Evolutionary conservation across 2,797 vertebrate species (phyloP).

Genomic region (Cirrhinus mrigala): DNA sequence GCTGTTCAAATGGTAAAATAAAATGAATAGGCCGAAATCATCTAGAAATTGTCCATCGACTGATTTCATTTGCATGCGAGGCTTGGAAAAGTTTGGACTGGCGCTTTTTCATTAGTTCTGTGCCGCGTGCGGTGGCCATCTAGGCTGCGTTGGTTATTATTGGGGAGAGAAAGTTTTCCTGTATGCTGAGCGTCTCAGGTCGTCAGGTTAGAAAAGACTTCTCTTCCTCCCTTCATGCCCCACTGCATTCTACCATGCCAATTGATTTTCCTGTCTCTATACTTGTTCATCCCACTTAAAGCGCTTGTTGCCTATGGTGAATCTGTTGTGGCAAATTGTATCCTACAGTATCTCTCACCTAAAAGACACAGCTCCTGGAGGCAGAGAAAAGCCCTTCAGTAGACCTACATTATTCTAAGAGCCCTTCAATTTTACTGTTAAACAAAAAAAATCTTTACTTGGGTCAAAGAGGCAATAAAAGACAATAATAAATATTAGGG

Average conservation of each 20-base stretch:
- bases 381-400: constrained; percentile 35
- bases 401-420: constrained; percentile 47
- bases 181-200: constrained; percentile 39
- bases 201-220: constrained; percentile 54
- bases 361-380: constrained; percentile 46
- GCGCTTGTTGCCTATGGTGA: constrained; percentile 59
- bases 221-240: constrained; percentile 52
- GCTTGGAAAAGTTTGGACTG: not conserved
- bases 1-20: not conserved
- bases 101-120: not conserved
- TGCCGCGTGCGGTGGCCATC: not conserved
- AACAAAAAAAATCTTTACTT: constrained; percentile 40
- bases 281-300: constrained; percentile 63
- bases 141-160: not conserved
- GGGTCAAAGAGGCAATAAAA: constrained; percentile 42
- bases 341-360: constrained; percentile 55
- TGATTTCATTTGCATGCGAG: constrained; percentile 18
- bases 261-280: constrained; percentile 68
- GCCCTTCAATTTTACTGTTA: constrained; percentile 38
- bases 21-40: not conserved
- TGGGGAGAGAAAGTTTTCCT: constrained; percentile 31
- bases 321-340: constrained; percentile 63
- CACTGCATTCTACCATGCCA: constrained; percentile 58
- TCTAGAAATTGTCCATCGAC: constrained; percentile 6
- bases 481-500: not conserved